Evolutionary conservation across 2,113 vertebrate species (phyloP), one percentile per base, ranked within the genome.

Genomic region (Barbus barbus): DNA sequence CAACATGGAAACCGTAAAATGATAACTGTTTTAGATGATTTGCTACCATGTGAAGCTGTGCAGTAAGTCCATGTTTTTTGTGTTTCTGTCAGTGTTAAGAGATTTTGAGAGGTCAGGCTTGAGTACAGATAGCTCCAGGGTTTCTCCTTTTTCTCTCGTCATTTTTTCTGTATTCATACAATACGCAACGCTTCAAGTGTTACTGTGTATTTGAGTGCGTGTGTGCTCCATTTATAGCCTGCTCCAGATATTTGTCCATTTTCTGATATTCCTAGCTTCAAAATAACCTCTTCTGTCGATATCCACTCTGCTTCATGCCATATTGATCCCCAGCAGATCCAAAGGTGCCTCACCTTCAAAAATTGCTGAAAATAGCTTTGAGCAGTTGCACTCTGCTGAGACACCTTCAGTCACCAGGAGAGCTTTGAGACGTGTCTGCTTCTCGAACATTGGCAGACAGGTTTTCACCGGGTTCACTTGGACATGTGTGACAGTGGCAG

Each of bases 331-430:
- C 60, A 48, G 18, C 60, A 48, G 38, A 80, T 63, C 78, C 58
- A 18, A 53, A 56, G 26, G 20, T 71, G 13, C 65, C 9, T 81
- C 79, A 18, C 12, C 28, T 53, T 71, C 13, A 53, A 26, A 69
- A 71, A 65, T 33, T 26, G 78, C 8, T 81, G 79, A 26, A 81
- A 56, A 81, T 81, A 81, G 60, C 78, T 81, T 46, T 67, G 28
- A 81, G 28, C 13, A 16, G 26, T 31, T 31, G 9, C 11, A 4
- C 24, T 67, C 58, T 26, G 24, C 41, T 11, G 44, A 69, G 44
- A 71, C 46, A 56, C 44, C 12, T 38, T 71, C 44, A 53, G 44
- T 81, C 46, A 33, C 44, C 7, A 33, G 12, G 6, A 71, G 31
- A 81, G 63, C 46, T 79, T 41, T 61, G 36, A 36, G 11, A 78